Base-by-base conservation (phyloP, 2,888 invertebrate genomes). In the Patella ulyssiponensis region DNA sequence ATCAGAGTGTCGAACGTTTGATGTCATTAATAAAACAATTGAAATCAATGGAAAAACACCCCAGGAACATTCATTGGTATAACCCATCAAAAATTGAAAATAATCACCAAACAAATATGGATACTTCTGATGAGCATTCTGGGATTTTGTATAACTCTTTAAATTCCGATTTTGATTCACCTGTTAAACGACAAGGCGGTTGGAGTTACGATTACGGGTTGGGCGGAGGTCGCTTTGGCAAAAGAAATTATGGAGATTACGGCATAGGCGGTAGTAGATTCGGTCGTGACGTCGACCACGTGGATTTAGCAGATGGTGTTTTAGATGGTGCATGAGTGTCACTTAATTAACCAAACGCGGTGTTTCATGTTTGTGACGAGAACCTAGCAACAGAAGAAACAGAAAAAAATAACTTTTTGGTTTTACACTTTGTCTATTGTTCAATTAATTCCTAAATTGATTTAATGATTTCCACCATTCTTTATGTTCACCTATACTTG, bases 201-300 rank as follows among this genome's bases (percentile, higher is more conserved):
- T 90, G 90, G 90, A 89, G 89, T 77, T 88, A 86, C 81, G 90
- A 90, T 80, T 90, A 90, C 77, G 90, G 90, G 12, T 86, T 90
- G 53, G 90, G 90, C 15, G 90, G 90, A 4, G 90, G 90, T 11
- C 79, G 90, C 33, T 90, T 90, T 79, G 90, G 90, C 51, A 90
- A 90, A 82, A 76, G 90, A 3, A 81, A 79, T 33, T 86, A 81
- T 74, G 85, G 82, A 3, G 87, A 87, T 69, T 90, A 89, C 80
- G 86, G 88, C n/a, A 84, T 89, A 11, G 88, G 88, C 20, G 89
- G 88, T 12, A 88, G 89, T 11, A 84, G 90, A 75, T 89, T 89
- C 72, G 90, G 89, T 17, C 85, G 90, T 17, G 89, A 88, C 79
- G 87, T 88, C 1, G 86, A 85, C 76, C 89, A 88, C 80, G 88